Conservation (phyloP, 2,797 vertebrate species). For the Myotis vivesi region DNA sequence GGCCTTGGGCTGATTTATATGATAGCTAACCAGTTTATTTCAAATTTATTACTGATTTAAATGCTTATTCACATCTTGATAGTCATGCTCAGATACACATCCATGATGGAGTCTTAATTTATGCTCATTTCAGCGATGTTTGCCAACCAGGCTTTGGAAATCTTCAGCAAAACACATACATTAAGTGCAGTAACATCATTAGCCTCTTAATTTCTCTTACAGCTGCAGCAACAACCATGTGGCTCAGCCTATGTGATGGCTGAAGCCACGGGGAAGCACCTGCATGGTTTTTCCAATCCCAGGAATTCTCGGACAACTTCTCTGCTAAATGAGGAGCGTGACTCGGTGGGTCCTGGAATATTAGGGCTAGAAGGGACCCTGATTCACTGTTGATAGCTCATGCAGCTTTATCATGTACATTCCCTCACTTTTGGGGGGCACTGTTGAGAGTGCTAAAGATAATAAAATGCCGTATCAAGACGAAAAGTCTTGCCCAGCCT, state of each 20-base stretch:
- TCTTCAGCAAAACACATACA: constrained; percentile 21
- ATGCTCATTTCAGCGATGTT: constrained; percentile 58
- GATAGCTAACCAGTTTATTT: constrained; percentile 53
- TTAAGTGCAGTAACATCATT: constrained; percentile 44
- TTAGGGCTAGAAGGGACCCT: background rate
- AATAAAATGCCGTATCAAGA: background rate
- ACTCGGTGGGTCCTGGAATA: background rate
- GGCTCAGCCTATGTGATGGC: background rate
- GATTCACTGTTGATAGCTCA: background rate
- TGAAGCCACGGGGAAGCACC: background rate
- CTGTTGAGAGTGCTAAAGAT: background rate
- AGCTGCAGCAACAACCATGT: background rate
- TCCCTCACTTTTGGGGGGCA: background rate
- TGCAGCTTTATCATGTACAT: background rate
- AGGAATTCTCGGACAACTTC: background rate
- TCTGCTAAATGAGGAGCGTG: background rate
- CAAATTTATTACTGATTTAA: constrained; percentile 59
- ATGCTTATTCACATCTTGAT: constrained; percentile 41
- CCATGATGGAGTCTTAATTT: constrained; percentile 63
- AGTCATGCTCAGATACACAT: constrained; percentile 50
- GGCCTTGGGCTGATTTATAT: constrained; percentile 46
- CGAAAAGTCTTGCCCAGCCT: background rate
- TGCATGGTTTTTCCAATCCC: background rate
- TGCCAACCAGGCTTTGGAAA: constrained; percentile 53
- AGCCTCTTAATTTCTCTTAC: constrained; percentile 61